Conservation (phyloP, 2,113 vertebrate species). For the Tetrax tetrax region DNA sequence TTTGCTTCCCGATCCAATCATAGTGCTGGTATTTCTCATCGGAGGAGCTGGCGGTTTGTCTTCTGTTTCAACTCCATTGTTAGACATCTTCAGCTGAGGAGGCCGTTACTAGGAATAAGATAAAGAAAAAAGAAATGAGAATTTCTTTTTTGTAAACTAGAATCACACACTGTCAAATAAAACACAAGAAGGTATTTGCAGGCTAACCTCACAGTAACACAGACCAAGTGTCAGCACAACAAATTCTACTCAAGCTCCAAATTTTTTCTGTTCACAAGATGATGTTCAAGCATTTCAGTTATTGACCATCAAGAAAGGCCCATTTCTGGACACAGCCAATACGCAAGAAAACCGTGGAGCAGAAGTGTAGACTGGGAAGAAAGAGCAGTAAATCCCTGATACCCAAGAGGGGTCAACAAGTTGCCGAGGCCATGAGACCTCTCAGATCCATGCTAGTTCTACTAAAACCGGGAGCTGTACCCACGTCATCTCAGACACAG, state of each 20-base stretch:
- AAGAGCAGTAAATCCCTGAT: not conserved
- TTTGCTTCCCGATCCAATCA: constrained; percentile 90
- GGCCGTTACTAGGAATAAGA: constrained; percentile 58
- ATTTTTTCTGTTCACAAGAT: not conserved
- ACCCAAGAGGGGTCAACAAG: not conserved
- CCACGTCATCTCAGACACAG: accelerated
- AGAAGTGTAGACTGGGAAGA: not conserved
- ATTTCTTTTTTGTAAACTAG: not conserved
- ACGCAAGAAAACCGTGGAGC: not conserved
- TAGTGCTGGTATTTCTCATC: constrained; percentile 97
- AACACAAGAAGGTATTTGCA: not conserved
- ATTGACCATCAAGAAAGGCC: not conserved
- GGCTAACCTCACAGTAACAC: not conserved
- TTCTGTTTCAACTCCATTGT: constrained; percentile 90
- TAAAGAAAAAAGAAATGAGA: not conserved
- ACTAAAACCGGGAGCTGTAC: not conserved
- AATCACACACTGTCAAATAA: not conserved
- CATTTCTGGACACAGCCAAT: not conserved
- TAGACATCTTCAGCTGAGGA: constrained; percentile 87
- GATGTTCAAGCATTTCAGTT: not conserved
- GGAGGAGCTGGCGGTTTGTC: constrained; percentile 97
- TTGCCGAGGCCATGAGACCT: accelerated
- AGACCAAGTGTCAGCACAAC: not conserved
- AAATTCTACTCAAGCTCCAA: not conserved
- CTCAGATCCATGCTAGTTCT: not conserved